Conservation (phyloP, 2,888 invertebrate species). For the Eupithecia subfuscata region DNA sequence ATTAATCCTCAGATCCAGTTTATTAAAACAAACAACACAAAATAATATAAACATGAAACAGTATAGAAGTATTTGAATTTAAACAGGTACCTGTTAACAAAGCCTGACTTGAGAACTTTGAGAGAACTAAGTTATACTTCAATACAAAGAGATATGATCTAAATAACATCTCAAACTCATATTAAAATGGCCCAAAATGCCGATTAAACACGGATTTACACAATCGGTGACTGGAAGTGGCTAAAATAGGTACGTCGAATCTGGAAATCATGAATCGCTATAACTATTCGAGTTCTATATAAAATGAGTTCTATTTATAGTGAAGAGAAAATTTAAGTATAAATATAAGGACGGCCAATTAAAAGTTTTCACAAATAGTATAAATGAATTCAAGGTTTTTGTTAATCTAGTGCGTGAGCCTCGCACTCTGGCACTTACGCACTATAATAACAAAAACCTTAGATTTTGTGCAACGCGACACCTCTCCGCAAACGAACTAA, state of each 20-base stretch:
- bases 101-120: conserved; percentile 57
- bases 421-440: too few relatives aligned
- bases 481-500: too few relatives aligned
- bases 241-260: neutral
- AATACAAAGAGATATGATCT: conserved; percentile 76
- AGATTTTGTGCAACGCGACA: too few relatives aligned
- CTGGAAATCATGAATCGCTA: neutral
- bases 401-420: too few relatives aligned
- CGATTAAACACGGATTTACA: conserved; percentile 52
- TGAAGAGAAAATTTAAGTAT: too few relatives aligned
- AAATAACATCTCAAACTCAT: conserved; percentile 72
- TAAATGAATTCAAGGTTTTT: too few relatives aligned
- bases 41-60: conserved; percentile 43
- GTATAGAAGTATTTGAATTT: conserved; percentile 39
- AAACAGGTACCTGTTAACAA: conserved; percentile 51
- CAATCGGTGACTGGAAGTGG: conserved; percentile 38
- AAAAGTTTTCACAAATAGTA: too few relatives aligned
- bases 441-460: too few relatives aligned
- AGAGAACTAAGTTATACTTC: conserved; percentile 76
- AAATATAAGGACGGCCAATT: too few relatives aligned
- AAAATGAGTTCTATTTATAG: too few relatives aligned
- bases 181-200: conserved; percentile 73
- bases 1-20: too few relatives aligned
- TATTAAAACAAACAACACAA: conserved; percentile 45
- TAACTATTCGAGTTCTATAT: neutral